Conservation (phyloP, 2,797 vertebrate genomes). For the Sparus aurata region DNA sequence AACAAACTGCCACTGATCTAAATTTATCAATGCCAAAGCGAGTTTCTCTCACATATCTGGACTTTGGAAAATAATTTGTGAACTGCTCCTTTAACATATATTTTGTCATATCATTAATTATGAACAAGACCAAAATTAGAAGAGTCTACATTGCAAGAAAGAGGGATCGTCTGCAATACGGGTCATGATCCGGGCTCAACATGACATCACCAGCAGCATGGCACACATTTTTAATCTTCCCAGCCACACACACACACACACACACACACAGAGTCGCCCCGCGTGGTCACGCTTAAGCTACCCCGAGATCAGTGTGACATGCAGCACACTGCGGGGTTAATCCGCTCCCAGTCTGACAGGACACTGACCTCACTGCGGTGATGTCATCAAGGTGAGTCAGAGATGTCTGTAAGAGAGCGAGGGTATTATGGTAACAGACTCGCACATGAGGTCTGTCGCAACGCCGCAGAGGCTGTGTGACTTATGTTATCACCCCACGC, state of each 20-base stretch:
- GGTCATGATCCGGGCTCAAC: conserved; percentile 60
- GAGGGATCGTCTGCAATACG: conserved; percentile 30
- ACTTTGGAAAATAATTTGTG: neutral
- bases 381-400: conserved; percentile 79
- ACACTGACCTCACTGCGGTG: conserved; percentile 60
- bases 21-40: no score
- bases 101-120: neutral
- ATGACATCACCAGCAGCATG: conserved; percentile 65
- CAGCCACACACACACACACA: conserved; percentile 41
- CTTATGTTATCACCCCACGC: conserved; percentile 2
- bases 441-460: conserved; percentile 11
- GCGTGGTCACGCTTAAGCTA: conserved; percentile 62
- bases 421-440: conserved; percentile 6
- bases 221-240: conserved; percentile 72
- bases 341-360: conserved; percentile 45
- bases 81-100: neutral
- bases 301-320: conserved; percentile 49
- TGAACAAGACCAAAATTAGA: neutral
- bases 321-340: conserved; percentile 44
- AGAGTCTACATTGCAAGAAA: neutral
- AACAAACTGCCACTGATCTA: neutral
- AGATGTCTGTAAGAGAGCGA: conserved; percentile 15
- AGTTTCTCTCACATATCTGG: no score
- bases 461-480: neutral
- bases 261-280: conserved; percentile 2